Base-by-base conservation (phyloP, 2,797 vertebrate genomes). In the Manis javanica region DNA sequence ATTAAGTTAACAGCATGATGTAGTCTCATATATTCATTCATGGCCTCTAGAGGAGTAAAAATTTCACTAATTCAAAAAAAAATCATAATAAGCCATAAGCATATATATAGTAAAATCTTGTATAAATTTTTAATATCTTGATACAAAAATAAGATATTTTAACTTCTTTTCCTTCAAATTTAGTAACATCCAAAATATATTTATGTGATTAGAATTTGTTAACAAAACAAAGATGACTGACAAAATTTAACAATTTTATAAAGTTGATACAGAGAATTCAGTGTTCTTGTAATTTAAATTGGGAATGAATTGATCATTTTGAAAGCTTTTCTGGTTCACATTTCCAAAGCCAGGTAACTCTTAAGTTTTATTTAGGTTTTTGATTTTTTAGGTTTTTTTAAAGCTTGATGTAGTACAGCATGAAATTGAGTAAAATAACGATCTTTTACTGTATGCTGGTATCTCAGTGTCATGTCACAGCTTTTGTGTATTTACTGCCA, bases 401-500 rank as follows among this genome's bases (percentile, higher is more conserved):
- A 86, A 77, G 42, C 31, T 93, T 82, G 13, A 77, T 18, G 68
- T 18, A 46, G 7, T 84, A 24, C 42, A 16, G 3, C 19, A 14
- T 66, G 53, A 49, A 86, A 49, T 78, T 37, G 68, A 78, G 5
- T 59, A 42, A 63, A 72, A 59, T 87, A 84, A 26, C 37, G 18
- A 19, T 63, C n/a, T 12, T 12, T 55, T 31, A 21, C 13, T 31
- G 0, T 71, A 7, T 46, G 3, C 19, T 26, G 15, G 77, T 26
- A 79, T n/a, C 16, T 6, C 39, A 23, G 2, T 29, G 14, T 57
- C n/a, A 0, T n/a, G n/a, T 51, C 49, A 13, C 42, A 78, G 74
- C 87, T 63, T 49, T 61, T 92, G 61, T 93, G 95, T 97, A 64
- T 93, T 91, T 97, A 88, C 96, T 97, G 97, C 97, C 96, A 94